phyloP scores from a whole-genome alignment of 2,113 vertebrate species.

The Panthera leo region DNA sequence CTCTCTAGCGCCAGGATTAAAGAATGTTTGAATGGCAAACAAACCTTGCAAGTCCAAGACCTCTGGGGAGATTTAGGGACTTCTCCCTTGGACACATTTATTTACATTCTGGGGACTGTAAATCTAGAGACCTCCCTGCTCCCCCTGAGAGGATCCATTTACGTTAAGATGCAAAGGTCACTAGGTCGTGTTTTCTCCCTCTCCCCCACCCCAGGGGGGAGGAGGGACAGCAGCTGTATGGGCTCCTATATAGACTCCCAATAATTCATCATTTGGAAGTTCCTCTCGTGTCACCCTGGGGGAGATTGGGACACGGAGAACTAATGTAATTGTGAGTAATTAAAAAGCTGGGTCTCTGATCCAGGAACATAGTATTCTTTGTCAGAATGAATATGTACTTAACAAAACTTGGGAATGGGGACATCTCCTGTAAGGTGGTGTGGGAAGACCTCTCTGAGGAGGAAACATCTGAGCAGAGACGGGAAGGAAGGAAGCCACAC shows the following conservation, averaged over 20 bases:
- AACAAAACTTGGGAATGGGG: not conserved
- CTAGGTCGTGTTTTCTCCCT: not conserved
- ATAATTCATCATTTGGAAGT: not conserved
- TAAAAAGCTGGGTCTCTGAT: conserved; percentile 2
- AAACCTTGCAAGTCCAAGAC: not conserved
- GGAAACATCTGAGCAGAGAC: not conserved
- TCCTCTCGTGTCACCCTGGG: not conserved
- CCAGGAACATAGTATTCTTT: not conserved
- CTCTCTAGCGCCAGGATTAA: not conserved
- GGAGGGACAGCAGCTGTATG: not conserved
- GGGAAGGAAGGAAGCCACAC: not conserved
- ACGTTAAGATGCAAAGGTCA: not conserved
- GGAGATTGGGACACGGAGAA: not conserved
- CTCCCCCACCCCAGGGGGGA: not conserved
- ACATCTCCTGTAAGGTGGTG: not conserved
- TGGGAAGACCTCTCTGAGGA: not conserved
- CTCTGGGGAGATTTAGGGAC: not conserved
- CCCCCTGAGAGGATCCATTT: not conserved
- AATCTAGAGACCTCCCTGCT: not conserved
- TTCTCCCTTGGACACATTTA: conserved; percentile 13
- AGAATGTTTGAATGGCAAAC: not conserved
- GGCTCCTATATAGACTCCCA: not conserved
- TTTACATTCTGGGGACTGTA: not conserved
- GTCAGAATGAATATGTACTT: not conserved
- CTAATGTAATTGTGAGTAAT: not conserved